phyloP scores from a whole-genome alignment of 2,888 invertebrate genomes.

The Patella depressa region DNA sequence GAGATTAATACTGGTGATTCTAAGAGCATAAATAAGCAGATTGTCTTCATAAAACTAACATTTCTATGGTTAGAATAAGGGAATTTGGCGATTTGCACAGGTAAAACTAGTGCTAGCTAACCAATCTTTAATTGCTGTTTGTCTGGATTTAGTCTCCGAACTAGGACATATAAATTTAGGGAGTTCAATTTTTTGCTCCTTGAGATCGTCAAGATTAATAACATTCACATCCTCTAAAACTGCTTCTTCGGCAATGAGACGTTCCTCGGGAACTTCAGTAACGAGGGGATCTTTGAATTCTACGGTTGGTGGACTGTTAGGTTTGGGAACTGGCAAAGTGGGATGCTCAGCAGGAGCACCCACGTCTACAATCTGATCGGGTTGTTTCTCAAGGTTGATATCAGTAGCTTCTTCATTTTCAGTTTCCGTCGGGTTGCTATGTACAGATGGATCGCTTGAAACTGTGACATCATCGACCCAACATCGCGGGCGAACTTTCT shows the following conservation, averaged over 20 bases:
- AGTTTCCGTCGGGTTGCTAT: conserved; percentile 7
- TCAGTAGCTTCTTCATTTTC: not conserved
- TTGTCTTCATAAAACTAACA: too few species aligned
- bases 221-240: not conserved
- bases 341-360: not conserved
- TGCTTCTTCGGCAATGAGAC: not conserved
- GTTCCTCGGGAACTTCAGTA: not conserved
- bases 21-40: too few species aligned
- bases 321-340: conserved; percentile 8
- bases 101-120: conserved; percentile 46
- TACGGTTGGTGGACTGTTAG: conserved; percentile 13
- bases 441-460: conserved; percentile 44
- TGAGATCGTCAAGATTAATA: conserved; percentile 6
- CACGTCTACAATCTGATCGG: conserved; percentile 14
- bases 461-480: conserved; percentile 60
- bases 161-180: conserved; percentile 59
- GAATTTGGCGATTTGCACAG: conserved; percentile 42
- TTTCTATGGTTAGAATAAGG: conserved; percentile 32
- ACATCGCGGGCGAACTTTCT: conserved; percentile 44
- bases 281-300: not conserved
- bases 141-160: conserved; percentile 55
- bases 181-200: conserved; percentile 22
- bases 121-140: conserved; percentile 58
- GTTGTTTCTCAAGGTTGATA: conserved; percentile 24
- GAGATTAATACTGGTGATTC: too few species aligned